A percentile compares a stretch with the other conserved stretches of the same genome.
Evolutionary conservation across 2,113 vertebrate species (phyloP).

Genomic region (Alligator sinensis): DNA sequence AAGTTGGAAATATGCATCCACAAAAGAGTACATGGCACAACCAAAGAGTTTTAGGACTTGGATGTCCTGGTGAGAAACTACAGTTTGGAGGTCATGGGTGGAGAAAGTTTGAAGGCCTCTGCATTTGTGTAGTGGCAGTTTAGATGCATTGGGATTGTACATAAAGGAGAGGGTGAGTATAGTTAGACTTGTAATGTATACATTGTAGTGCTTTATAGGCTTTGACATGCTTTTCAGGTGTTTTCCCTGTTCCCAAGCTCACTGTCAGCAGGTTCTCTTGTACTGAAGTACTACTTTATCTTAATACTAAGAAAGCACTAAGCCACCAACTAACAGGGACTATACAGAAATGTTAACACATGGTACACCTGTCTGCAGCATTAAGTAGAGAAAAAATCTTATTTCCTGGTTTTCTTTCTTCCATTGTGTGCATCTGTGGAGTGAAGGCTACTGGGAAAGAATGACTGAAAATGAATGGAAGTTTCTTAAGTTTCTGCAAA

Average conservation of each 20-base stretch:
- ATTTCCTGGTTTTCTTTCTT: accelerated
- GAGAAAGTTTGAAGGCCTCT: slow-evolving; percentile 56
- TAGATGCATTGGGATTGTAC: slow-evolving; percentile 29
- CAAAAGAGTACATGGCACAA: not conserved
- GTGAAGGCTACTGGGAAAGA: not conserved
- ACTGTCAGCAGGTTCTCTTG: accelerated
- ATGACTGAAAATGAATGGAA: not conserved
- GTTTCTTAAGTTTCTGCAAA: not conserved
- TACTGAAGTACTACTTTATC: accelerated
- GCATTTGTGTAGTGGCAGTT: slow-evolving; percentile 45
- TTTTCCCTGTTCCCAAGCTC: not conserved
- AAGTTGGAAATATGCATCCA: not conserved
- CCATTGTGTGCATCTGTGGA: accelerated
- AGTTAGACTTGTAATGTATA: not conserved
- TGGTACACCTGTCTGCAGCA: not conserved
- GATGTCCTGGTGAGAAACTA: not conserved
- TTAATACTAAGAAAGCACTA: accelerated
- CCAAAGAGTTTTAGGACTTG: not conserved
- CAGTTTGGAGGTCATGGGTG: not conserved
- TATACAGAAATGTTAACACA: accelerated
- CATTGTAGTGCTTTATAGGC: not conserved
- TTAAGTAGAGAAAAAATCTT: accelerated
- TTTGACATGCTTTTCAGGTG: not conserved
- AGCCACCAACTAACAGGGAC: not conserved
- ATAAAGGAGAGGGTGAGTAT: not conserved